Conservation (phyloP, 2,888 invertebrate genomes). For the Drosophila barbarae region DNA sequence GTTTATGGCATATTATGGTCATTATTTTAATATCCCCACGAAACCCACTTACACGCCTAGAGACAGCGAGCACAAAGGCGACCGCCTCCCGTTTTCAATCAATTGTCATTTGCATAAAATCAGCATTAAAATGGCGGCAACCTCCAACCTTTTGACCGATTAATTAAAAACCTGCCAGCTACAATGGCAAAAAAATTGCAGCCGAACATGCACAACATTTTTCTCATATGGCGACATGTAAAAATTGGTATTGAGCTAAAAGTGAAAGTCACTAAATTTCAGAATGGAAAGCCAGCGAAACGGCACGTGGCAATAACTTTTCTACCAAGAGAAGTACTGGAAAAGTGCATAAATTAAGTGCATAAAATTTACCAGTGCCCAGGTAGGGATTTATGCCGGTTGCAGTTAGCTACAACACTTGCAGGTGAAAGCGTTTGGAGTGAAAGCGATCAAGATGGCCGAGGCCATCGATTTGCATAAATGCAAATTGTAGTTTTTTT, state of each 20-base stretch:
- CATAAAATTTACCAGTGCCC: slow-evolving; percentile 53
- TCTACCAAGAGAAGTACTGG: slow-evolving; percentile 37
- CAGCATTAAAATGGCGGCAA: slow-evolving; percentile 56
- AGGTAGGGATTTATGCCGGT: slow-evolving; percentile 4
- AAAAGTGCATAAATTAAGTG: slow-evolving; percentile 63
- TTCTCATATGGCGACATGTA: slow-evolving; percentile 7
- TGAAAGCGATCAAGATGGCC: slow-evolving; percentile 47
- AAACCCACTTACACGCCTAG: slow-evolving; percentile 39
- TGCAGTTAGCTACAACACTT: slow-evolving; percentile 26
- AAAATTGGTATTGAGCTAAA: slow-evolving; percentile 26
- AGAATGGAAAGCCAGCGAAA: slow-evolving; percentile 33
- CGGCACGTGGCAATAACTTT: slow-evolving; percentile 46
- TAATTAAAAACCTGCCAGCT: slow-evolving; percentile 57
- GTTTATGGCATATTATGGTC: slow-evolving; percentile 64
- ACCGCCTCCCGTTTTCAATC: slow-evolving; percentile 52
- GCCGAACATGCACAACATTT: slow-evolving; percentile 39
- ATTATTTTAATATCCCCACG: slow-evolving; percentile 62
- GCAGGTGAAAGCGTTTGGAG: slow-evolving; percentile 58
- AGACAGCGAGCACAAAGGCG: slow-evolving; percentile 5
- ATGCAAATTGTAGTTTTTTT: slow-evolving; percentile 48
- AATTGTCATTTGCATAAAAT: slow-evolving; percentile 69
- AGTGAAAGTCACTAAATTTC: slow-evolving; percentile 65
- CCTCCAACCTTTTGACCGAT: slow-evolving; percentile 23
- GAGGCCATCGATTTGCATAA: slow-evolving; percentile 58
- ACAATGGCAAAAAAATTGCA: slow-evolving; percentile 27